Evolutionary conservation across 2,888 invertebrate genomes (phyloP).

Genomic region (Alloplasta piceator): DNA sequence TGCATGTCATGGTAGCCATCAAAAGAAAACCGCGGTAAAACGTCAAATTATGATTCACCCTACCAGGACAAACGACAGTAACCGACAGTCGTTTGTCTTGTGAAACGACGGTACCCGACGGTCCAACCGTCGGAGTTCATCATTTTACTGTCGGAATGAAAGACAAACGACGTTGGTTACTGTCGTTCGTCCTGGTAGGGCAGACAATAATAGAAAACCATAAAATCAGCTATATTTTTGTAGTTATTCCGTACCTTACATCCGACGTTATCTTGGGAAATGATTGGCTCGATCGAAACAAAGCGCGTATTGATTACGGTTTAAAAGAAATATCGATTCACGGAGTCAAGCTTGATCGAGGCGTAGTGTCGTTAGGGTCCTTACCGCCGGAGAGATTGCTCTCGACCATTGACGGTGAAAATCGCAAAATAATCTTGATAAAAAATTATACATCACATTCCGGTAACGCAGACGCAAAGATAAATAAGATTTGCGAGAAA

Average conservation of each 20-base stretch:
- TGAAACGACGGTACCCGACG: no score
- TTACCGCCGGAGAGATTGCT: background rate
- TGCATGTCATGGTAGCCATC: constrained; percentile 12
- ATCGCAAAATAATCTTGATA: background rate
- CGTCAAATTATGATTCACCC: constrained; percentile 20
- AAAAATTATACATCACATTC: background rate
- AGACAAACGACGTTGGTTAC: no score
- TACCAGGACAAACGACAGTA: no score
- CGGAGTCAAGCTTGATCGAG: background rate
- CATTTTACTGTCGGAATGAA: no score
- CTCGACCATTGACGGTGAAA: no score
- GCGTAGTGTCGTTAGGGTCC: constrained; percentile 22
- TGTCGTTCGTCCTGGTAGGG: no score
- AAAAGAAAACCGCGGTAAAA: constrained; percentile 31
- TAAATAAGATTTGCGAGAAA: background rate
- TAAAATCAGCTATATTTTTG: constrained; percentile 52
- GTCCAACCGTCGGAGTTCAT: no score
- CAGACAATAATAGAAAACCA: background rate
- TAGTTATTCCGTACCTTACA: constrained; percentile 56
- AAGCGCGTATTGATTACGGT: constrained; percentile 47
- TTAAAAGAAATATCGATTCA: constrained; percentile 26
- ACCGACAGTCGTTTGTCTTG: no score
- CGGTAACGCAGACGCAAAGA: background rate
- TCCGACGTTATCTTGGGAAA: constrained; percentile 60
- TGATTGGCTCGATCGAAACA: constrained; percentile 60